Evolutionary conservation across 2,888 invertebrate genomes (phyloP), one percentile per base, ranked within the genome.

Genomic region (Lucinisca nassula): DNA sequence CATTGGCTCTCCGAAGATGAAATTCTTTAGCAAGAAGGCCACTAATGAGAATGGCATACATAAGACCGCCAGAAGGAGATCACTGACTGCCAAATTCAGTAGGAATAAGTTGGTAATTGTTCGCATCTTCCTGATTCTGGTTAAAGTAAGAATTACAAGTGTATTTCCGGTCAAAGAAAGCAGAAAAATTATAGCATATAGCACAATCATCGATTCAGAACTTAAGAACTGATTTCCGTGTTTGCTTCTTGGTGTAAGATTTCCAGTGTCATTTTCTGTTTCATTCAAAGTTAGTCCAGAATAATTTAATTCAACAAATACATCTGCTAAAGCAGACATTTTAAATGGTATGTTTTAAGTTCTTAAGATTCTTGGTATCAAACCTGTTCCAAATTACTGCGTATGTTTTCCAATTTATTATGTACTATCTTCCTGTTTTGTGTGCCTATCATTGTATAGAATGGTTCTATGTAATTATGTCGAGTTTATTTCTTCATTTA

Each of bases 131-230:
- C 96, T 95, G 93, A 97, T 96, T 93, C 96, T 96, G 6, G 96
- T 94, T 35, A 97, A 95, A 1, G 97, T 97, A 40, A 98, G 97
- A 85, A 98, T 97, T 38, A 98, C 98, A 92, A 98, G 96, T 67
- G 97, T 97, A 96, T 98, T 98, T 0, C 98, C 98, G 0, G 97
- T 97, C 88, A 98, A 97, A 0, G 98, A 98, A 70, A 98, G 97
- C 55, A 98, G 95, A 94, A 98, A 98, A 91, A 98, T 98, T 24
- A 97, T 96, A 84, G 97, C 97, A 95, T 98, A 98, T 0, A 98
- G 97, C 0, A 98, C 97, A 76, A 98, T 97, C 32, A 90, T 90
- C 17, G 86, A 51, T 51, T 89, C 89, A 14, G 78, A 67, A 67
- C 67, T 67, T 35, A 67, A 35, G 21, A 67, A 67, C 35, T 32